These are phyloP conservation scores for Phalacrocorax aristotelis DNA, from an alignment of 2,113 vertebrate species.

Conservation along the genomic window DNA sequence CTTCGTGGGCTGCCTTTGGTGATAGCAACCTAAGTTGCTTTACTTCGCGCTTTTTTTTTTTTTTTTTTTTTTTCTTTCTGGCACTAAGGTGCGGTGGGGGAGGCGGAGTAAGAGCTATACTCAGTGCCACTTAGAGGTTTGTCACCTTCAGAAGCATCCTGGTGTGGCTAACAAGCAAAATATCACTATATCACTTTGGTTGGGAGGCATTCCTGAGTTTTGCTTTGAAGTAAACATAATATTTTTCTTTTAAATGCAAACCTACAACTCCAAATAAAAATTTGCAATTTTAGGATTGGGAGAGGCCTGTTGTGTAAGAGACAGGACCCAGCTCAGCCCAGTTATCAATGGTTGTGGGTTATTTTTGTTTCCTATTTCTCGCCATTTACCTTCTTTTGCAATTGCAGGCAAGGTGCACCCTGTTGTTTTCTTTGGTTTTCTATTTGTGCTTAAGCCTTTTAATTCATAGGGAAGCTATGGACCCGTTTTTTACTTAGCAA, in stretches of 20 bases:
- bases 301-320: background rate
- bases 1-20: background rate
- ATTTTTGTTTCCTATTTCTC: background rate
- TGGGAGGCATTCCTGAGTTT: background rate
- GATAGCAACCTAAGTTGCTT: background rate
- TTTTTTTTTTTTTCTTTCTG: background rate
- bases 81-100: background rate
- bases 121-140: background rate
- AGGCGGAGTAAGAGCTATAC: background rate
- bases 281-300: background rate
- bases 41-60: background rate
- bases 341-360: background rate
- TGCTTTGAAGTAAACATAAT: background rate
- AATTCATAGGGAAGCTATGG: background rate
- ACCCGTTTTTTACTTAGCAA: background rate
- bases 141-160: background rate
- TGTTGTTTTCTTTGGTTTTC: background rate
- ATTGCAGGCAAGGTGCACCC: background rate
- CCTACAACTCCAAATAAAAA: background rate
- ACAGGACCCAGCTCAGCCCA: background rate
- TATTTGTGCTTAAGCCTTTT: background rate
- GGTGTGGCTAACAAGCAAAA: background rate
- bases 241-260: background rate
- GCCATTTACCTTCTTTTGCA: background rate
- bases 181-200: rapidly evolving